A percentile compares a stretch with the other conserved stretches of the same genome.
These are phyloP conservation scores for Piezodorus guildinii DNA, from an alignment of 1,140 invertebrate genomes.

Conservation along the genomic window DNA sequence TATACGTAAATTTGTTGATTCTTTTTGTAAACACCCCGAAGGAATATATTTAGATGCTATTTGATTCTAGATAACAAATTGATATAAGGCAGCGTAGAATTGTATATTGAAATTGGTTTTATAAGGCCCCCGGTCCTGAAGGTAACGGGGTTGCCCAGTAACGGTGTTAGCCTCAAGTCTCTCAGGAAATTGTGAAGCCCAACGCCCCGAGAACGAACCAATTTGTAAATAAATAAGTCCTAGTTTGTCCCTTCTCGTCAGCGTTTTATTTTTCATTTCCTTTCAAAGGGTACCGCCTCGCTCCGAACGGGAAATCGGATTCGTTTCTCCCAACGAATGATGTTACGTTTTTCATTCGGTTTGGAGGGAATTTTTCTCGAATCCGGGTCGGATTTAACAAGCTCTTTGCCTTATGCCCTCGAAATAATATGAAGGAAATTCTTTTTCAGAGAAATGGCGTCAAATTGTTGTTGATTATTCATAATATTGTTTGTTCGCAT, in stretches of 20 bases:
- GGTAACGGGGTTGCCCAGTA: background rate
- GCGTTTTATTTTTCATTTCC: background rate
- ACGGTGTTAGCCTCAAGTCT: background rate
- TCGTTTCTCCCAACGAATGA: no score
- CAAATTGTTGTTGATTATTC: no score
- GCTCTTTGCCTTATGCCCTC: no score
- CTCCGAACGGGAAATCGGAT: background rate
- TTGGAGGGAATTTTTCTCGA: no score
- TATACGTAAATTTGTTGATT: no score
- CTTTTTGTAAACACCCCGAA: no score
- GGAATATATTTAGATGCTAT: no score
- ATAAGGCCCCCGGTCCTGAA: background rate
- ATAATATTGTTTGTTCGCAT: no score
- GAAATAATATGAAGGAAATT: no score
- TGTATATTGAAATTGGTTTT: background rate
- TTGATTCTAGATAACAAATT: background rate
- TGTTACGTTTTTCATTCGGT: no score
- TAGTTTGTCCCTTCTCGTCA: background rate
- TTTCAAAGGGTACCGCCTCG: background rate
- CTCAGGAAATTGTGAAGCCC: background rate
- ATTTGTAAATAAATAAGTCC: constrained; percentile 4
- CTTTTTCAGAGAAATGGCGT: no score
- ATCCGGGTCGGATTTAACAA: no score
- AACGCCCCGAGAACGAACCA: background rate
- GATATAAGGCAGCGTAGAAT: background rate